Base-by-base conservation (phyloP, 2,797 vertebrate species). In the Pteropus rufus region DNA sequence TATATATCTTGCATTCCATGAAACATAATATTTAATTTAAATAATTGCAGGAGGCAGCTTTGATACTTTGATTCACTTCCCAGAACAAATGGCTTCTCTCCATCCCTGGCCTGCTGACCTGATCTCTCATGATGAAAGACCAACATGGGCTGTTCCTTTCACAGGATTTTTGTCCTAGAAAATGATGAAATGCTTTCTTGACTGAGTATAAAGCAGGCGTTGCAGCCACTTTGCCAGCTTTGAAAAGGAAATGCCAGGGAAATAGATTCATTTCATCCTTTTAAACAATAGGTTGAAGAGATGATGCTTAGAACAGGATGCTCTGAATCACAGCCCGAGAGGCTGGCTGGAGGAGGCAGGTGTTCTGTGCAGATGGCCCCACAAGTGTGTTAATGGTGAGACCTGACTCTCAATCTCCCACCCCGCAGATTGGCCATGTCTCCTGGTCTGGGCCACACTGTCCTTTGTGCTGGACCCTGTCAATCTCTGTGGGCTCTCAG, bases 11-110 rank as follows among this genome's bases (percentile, higher is more conserved):
- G 72, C 97, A 98, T 97, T 98, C 98, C 97, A 91, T 96, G 97
- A 98, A 98, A 98, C 97, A 96, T 97, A 97, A 98, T 98, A 98
- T 98, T 98, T 98, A 98, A 98, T 96, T 97, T 98, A 96, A 98
- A 96, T 98, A 98, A 98, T 98, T 98, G 97, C 97, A 98, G 97
- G 96, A 91, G 1, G 95, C 56, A 41, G 94, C 97, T 95, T 92
- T 89, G 94, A 97, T 97, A 93, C 89, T 96, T 95, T 73, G 95
- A 95, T 98, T 97, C 54, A 62, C 98, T 98, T 95, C 76, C 91
- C 80, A 86, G 97, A 98, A 98, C 96, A 96, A 97, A 98, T 5
- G 92, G 46, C 94, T 96, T 85, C 73, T 85, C 96, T 93, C 95
- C 39, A 91, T 83, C 46, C 19, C 60, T 96, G 84, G 36, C 92